A percentile compares a stretch with the other conserved stretches of the same genome.
These are phyloP conservation scores for Luscinia megarhynchos DNA, from an alignment of 2,797 vertebrate genomes.

Conservation along the genomic window DNA sequence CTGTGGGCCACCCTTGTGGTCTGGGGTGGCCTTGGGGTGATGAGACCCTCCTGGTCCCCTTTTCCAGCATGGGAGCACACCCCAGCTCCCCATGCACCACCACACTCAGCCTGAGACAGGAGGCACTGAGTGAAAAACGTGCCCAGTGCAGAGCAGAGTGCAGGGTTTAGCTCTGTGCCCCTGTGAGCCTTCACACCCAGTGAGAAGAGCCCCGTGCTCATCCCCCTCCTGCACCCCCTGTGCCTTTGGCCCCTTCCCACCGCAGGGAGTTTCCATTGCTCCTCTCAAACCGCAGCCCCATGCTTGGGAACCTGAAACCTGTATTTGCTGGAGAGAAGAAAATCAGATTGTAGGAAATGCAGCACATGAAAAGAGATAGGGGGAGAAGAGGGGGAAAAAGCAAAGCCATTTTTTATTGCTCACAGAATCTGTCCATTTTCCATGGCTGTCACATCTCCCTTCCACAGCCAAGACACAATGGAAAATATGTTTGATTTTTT, in stretches of 20 bases:
- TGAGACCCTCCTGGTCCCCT: neutral
- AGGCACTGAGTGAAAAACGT: fast-evolving
- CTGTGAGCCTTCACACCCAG: neutral
- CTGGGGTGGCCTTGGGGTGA: neutral
- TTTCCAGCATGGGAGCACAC: neutral
- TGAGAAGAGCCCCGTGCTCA: neutral
- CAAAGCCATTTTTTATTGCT: neutral
- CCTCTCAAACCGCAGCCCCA: constrained; percentile 45
- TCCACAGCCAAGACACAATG: neutral
- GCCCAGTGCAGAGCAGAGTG: fast-evolving
- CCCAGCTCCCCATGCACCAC: neutral
- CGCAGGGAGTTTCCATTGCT: constrained; percentile 25
- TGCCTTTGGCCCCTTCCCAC: constrained; percentile 25
- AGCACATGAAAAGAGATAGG: neutral
- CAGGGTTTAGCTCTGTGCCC: neutral
- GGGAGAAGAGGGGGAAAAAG: neutral
- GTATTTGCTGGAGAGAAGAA: constrained; percentile 10
- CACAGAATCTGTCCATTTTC: constrained; percentile 39
- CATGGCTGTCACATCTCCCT: constrained; percentile 53
- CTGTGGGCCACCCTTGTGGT: neutral
- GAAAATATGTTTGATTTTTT: constrained; percentile 56
- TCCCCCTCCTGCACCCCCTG: neutral
- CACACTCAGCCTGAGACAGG: neutral
- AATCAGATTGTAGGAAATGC: constrained; percentile 50
- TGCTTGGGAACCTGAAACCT: constrained; percentile 39